Evolutionary conservation across 2,113 vertebrate genomes (phyloP), one percentile per base, ranked within the genome.

Genomic region (Plecturocebus donacophilus): DNA sequence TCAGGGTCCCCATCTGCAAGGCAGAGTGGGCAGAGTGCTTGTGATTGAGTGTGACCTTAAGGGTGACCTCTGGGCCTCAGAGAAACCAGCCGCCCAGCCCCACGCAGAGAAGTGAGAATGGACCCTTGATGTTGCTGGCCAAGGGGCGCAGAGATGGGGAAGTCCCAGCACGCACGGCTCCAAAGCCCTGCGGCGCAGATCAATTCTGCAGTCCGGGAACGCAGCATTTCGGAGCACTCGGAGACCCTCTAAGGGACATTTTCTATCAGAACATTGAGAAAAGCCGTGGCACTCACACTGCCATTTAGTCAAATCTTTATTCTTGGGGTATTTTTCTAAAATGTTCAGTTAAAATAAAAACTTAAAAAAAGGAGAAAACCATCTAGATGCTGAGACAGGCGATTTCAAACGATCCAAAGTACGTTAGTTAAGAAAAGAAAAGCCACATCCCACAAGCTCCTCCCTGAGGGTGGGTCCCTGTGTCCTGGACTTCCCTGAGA

Each of bases 391-490:
- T 2, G 0, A 94, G 66, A n/a, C 9, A 58, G 68, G 77, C 19
- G 49, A 83, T n/a, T 82, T 27, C 42, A 79, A 70, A 52, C 45
- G 56, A 90, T 16, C 14, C 4, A 6, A 76, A 5, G 17, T 23
- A 56, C 70, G 32, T 84, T 17, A 61, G 76, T 40, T 61, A 30
- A 0, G 13, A 56, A 27, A 73, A 54, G 75, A 30, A 58, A 68
- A 56, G 88, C 86, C 49, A 9, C 32, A 17, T 6, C 16, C 61
- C 32, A 71, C 54, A 13, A 0, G 25, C 38, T 27, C 17, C 49
- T 30, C 49, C n/a, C 35, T 40, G 0, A 6, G n/a, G 0, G 0
- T 30, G 70, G 21, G 25, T 38, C n/a, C 19, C 42, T 4, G 30
- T 16, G 25, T 76, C 42, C 14, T 27, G 3, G 75, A 45, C 13